Evolutionary conservation across 2,888 invertebrate genomes (phyloP), one percentile per base, ranked within the genome.

Genomic region (Coleophora deauratella): DNA sequence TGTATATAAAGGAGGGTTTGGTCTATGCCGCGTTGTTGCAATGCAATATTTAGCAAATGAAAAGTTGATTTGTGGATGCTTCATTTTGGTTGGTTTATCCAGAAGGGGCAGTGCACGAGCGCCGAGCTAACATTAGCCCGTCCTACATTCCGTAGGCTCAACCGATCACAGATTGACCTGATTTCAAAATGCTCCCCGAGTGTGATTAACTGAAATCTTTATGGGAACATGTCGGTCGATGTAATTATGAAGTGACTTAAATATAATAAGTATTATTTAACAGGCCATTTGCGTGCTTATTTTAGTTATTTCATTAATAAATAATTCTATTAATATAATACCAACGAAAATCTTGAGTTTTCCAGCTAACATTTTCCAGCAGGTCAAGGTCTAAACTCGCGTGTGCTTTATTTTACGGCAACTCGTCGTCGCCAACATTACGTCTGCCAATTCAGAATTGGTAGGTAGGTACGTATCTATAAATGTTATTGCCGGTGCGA

Each of bases 71-170:
- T 42, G 49, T 42, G 45, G 47, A 54, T 57, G 50, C 50, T 59
- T 63, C 49, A 58, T 51, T 64, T 68, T 66, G 60, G 54, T 67
- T n/a, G n/a, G n/a, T 59, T 62, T 54, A 66, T 68, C 62, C 66
- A 66, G 66, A 66, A 64, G 68, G 56, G 61, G 59, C 58, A 56
- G 35, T 35, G 70, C 63, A 64, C 51, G 55, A 50, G 58, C 63
- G 66, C 59, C 54, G 66, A 51, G 70, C 81, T 78, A 82, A 78
- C 73, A 74, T 81, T 81, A 81, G 78, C 71, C 58, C 66, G 74
- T 62, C 75, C 74, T 72, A 76, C 73, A 80, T 80, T 70, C 76
- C 71, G 65, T 54, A 76, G 70, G 71, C 67, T 72, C 64, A 66
- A 57, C 57, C 64, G 68, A 66, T 68, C 65, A 66, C 69, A 54